Percentiles rank a stretch among this genome's conserved stretches.
These are phyloP conservation scores for Chloroclysta siterata DNA, from an alignment of 2,888 invertebrate genomes.

Conservation along the genomic window DNA sequence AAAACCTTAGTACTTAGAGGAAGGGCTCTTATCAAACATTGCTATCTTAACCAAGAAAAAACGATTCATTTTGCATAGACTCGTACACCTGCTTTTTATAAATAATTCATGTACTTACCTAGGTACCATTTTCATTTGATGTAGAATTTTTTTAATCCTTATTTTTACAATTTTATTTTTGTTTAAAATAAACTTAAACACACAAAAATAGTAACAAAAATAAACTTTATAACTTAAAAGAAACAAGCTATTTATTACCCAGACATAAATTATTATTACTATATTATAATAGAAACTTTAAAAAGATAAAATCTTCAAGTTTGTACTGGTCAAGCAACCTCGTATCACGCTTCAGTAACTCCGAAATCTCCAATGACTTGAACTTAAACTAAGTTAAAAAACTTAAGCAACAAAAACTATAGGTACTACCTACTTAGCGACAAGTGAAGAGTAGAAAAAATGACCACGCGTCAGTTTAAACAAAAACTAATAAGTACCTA, in stretches of 20 bases:
- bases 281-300: slow-evolving; percentile 24
- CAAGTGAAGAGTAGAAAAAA: slow-evolving; percentile 41
- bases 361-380: slow-evolving; percentile 60
- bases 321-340: slow-evolving; percentile 64
- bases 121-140: too few species aligned
- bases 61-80: slow-evolving; percentile 34
- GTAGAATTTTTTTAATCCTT: too few species aligned
- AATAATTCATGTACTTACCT: too few species aligned
- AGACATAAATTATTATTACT: not conserved
- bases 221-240: too few species aligned
- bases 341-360: slow-evolving; percentile 71
- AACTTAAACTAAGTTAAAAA: slow-evolving; percentile 46
- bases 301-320: slow-evolving; percentile 36
- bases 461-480: slow-evolving; percentile 36
- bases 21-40: slow-evolving; percentile 21
- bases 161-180: too few species aligned
- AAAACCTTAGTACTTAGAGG: slow-evolving; percentile 4
- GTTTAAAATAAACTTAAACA: too few species aligned
- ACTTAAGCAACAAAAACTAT: slow-evolving; percentile 38
- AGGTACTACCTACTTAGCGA: slow-evolving; percentile 37
- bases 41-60: slow-evolving; percentile 28
- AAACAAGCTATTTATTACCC: too few species aligned
- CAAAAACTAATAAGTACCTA: slow-evolving; percentile 26
- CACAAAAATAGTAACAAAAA: too few species aligned
- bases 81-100: slow-evolving; percentile 28